phyloP scores from a whole-genome alignment of 2,888 invertebrate genomes.

The Diarsia brunnea region DNA sequence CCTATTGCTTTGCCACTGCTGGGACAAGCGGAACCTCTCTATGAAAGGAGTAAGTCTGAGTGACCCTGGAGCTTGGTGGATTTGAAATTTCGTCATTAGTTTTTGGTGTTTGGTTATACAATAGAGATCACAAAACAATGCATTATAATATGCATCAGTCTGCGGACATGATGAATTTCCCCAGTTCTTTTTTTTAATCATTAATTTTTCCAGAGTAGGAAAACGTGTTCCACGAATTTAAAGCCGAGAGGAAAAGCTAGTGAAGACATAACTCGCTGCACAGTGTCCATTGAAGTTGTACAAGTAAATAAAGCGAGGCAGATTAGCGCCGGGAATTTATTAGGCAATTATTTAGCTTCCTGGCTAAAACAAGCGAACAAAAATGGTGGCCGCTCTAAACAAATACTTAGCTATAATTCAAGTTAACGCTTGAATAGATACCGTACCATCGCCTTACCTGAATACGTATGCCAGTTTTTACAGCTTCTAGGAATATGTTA shows the following conservation, averaged over 20 bases:
- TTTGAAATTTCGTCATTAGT: not conserved
- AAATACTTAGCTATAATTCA: conserved; percentile 57
- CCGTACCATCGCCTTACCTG: conserved; percentile 26
- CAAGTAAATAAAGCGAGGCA: conserved; percentile 67
- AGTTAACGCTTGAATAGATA: conserved; percentile 45
- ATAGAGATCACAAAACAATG: not conserved
- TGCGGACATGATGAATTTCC: not conserved
- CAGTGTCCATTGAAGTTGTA: conserved; percentile 64
- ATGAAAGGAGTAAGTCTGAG: not conserved
- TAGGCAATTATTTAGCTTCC: conserved; percentile 68
- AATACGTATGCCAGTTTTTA: conserved; percentile 30
- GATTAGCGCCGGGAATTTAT: conserved; percentile 72
- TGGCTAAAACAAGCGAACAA: conserved; percentile 59
- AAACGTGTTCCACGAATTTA: not conserved
- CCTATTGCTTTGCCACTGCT: not conserved
- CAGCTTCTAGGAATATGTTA: conserved; percentile 20
- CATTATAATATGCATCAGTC: not conserved
- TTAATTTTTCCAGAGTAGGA: not conserved
- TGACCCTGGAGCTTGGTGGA: not conserved
- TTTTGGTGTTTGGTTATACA: not conserved
- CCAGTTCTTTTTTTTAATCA: not conserved
- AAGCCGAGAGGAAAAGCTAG: conserved; percentile 37
- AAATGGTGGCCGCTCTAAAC: conserved; percentile 57
- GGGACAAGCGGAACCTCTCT: not conserved
- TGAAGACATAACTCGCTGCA: conserved; percentile 47